Evolutionary conservation across 2,113 vertebrate species (phyloP), one percentile per base, ranked within the genome.

Genomic region (Channa maculata): DNA sequence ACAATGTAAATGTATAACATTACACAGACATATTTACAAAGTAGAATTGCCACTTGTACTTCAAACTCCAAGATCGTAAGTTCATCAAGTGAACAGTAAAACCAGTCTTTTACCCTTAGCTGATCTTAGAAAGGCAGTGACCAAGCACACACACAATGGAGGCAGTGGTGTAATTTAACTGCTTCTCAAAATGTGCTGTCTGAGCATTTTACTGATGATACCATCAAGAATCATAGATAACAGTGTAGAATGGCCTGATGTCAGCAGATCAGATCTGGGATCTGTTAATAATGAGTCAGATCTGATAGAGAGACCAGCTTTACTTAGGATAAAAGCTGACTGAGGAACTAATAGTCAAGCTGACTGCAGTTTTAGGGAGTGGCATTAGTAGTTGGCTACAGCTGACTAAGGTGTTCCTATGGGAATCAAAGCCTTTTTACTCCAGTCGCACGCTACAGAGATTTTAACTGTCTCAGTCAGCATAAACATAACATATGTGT

Each of bases 351-450:
- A 90, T 88, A 89, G 71, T 39, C 59, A 54, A 60, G 65, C 77
- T 48, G 77, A 64, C 61, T 58, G 75, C 11, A 43, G 76, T 86
- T 83, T 91, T 70, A 88, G 77, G 77, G 86, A 84, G 83, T 67
- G 86, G 90, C 80, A 70, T 33, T 83, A 6, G 58, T 54, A 51
- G 86, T 51, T 65, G 8, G 15, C 54, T 44, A 68, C 34, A 8
- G 86, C 92, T 94, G 93, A 95, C 86, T 93, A 86, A 85, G 91
- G 88, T 54, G 70, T 94, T 94, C 71, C 88, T 92, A 89, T 94
- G 94, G 93, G 93, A 94, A 94, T 90, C 81, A 65, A 69, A 84
- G 65, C 37, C 48, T 65, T 80, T 59, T 62, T 73, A 82, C 76
- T 86, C 45, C 63, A 84, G 87, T 92, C 82, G 81, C 84, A 91